Base-by-base conservation (phyloP, 2,888 invertebrate species). In the Busseola fusca region DNA sequence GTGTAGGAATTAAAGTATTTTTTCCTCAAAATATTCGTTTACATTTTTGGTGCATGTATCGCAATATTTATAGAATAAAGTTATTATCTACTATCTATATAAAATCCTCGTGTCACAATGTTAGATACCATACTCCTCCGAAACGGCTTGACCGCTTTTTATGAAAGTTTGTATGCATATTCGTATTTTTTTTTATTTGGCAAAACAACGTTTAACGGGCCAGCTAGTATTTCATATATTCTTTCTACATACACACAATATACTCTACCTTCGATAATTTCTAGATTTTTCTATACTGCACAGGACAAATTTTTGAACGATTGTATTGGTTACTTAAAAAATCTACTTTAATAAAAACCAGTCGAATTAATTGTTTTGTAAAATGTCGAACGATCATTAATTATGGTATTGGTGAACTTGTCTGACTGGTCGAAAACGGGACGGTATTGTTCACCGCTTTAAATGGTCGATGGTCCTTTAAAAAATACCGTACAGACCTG, bases 371-470 rank as follows among this genome's bases (percentile, higher is more conserved):
- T 42, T 27, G 14, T 42, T 12, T 74, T 66, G 30, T 45, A 52
- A 75, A 50, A 27, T 30, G 18, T 30, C n/a, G 14, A 66, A 30
- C 9, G 21, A 45, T 21, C 50, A 52, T 37, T 25, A 9, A 27
- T 65, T 37, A 25, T 25, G 27, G 9, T 25, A 37, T 52, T 75
- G 27, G 7, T 9, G 7, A 73, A 73, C 67, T 37, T 1, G 73
- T 52, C 45, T 40, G 67, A 25, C 45, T 37, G 37, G 37, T 30
- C 45, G 16, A 0, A 21, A 45, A 59, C 37, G 16, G 45, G 37
- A 59, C 21, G 27, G 6, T 45, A 21, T 65, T 52, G 50, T 1
- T 37, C 16, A 37, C 37, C 3, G 42, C 1, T 12, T 50, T 5
- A 10, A 73, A 57, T 64, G 34, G 25, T 37, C 37, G 58, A 25